Evolutionary conservation across 2,888 invertebrate species (phyloP), one percentile per base, ranked within the genome.

Genomic region (Rhingia campestris): DNA sequence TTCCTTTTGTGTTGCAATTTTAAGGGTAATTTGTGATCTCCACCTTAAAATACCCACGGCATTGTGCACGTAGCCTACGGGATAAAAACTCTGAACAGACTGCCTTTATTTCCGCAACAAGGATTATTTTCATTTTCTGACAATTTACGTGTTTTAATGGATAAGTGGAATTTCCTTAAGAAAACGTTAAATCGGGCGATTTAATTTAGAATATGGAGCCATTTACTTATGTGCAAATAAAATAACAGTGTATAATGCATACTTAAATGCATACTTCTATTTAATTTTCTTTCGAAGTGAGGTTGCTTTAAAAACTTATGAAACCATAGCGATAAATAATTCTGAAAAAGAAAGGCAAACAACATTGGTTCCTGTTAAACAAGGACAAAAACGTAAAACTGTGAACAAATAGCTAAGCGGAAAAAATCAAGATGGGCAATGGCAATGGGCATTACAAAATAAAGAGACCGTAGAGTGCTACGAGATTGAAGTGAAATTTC

Each of bases 11-110:
- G 81, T 70, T 76, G 70, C 81, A 76, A 75, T 81, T 76, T 70
- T 70, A 69, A 70, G 70, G 81, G 76, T 81, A 81, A 81, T 81
- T 81, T 81, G 81, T 59, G 76, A 81, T 70, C 59, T 76, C 70
- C 64, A 76, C 56, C 76, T 81, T 81, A 70, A 76, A 81, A 70
- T 81, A 66, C 76, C 41, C 39, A 12, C 81, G 45, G 39, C 33
- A 76, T 59, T 76, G 70, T 75, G 33, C 64, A 70, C 59, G 53
- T 61, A 76, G 41, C 76, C 69, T 58, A 74, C 35, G 4, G 45
- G 22, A 74, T 5, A 6, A n/a, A 22, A 12, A n/a, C 4, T 32
- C 37, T 35, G 37, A 74, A 32, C 74, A 74, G 56, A 35, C 64
- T 73, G 63, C 37, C 64, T 58, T 64, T 41, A 74, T 74, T 74